Evolutionary conservation across 2,797 vertebrate genomes (phyloP).

Genomic region (Galagoides demidoff): DNA sequence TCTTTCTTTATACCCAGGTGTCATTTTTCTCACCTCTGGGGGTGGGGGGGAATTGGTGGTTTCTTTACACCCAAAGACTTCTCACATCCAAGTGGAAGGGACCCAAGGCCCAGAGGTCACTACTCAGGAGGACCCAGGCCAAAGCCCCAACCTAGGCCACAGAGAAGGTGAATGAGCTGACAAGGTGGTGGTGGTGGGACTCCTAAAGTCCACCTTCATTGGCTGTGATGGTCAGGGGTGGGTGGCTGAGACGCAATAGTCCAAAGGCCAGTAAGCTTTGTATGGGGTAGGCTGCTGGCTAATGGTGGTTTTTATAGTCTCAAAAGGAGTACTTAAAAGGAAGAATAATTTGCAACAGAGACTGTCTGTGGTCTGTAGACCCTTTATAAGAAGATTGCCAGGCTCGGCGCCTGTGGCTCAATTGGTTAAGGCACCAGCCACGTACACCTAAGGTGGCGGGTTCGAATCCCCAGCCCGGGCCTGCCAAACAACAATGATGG

Average conservation of each 20-base stretch:
- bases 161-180: background rate
- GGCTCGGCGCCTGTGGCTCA: too few relatives aligned
- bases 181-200: too few relatives aligned
- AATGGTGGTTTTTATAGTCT: background rate
- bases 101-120: background rate
- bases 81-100: background rate
- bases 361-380: background rate
- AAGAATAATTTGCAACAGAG: background rate
- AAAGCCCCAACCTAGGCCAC: background rate
- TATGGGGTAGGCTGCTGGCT: background rate
- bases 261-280: background rate
- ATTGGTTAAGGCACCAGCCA: too few relatives aligned
- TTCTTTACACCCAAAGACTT: background rate
- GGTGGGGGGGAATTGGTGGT: background rate
- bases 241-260: background rate
- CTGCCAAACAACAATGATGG: too few relatives aligned
- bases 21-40: background rate
- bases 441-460: too few relatives aligned
- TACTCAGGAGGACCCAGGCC: background rate
- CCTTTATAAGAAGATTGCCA: background rate
- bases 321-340: background rate
- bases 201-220: background rate
- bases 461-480: too few relatives aligned
- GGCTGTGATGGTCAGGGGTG: background rate
- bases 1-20: slow-evolving; percentile 8